phyloP scores from a whole-genome alignment of 2,113 vertebrate species.

The Rhea pennata region DNA sequence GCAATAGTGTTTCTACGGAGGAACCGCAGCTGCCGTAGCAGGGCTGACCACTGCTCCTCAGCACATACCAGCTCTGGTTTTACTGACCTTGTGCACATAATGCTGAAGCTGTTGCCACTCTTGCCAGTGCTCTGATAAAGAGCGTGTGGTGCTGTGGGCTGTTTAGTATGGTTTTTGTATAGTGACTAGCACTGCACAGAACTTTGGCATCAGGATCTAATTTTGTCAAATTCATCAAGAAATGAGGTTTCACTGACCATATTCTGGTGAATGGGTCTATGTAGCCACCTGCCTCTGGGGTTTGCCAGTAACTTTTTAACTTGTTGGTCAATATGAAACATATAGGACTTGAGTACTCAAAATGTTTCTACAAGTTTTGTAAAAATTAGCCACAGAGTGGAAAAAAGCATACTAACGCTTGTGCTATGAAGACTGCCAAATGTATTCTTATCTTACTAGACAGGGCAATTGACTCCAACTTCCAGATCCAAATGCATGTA shows the following conservation, averaged over 20 bases:
- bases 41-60: neutral
- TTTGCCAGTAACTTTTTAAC: neutral
- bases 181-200: neutral
- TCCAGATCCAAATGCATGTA: neutral
- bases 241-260: neutral
- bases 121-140: neutral
- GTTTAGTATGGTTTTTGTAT: neutral
- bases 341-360: neutral
- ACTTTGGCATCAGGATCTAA: neutral
- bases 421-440: neutral
- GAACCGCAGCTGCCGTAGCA: neutral
- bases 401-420: neutral
- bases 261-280: neutral
- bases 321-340: neutral
- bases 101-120: neutral
- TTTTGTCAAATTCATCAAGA: neutral
- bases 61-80: neutral
- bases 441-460: neutral
- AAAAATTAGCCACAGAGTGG: neutral
- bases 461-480: neutral
- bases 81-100: neutral
- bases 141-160: rapidly evolving
- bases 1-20: rapidly evolving
- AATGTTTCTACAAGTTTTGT: neutral
- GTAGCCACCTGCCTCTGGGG: neutral